Conservation (phyloP, 2,888 invertebrate genomes). For the Hoplodrina ambigua region DNA sequence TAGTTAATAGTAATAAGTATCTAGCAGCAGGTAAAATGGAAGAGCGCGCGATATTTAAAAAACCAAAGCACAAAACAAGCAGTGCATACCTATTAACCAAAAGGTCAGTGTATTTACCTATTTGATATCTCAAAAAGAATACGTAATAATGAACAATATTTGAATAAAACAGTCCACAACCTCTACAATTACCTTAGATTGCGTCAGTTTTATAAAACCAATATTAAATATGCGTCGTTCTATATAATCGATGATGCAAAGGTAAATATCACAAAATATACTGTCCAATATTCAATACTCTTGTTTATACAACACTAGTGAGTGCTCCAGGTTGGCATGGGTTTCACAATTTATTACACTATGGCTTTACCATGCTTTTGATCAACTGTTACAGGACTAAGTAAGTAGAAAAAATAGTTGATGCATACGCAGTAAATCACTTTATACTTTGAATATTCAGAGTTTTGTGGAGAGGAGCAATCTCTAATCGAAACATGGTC, state of each 20-base stretch:
- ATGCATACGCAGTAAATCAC: too few species aligned
- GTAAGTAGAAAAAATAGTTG: too few species aligned
- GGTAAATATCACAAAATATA: conserved; percentile 26
- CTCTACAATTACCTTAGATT: conserved; percentile 50
- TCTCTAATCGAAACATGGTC: too few species aligned
- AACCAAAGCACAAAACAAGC: background rate
- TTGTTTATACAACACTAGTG: conserved; percentile 7
- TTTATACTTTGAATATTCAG: too few species aligned
- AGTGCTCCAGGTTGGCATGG: background rate
- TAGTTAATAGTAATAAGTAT: too few species aligned
- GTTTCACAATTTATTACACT: background rate
- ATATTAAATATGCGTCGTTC: conserved; percentile 32
- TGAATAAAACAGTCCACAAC: conserved; percentile 36
- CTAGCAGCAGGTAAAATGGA: too few species aligned
- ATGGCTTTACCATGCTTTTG: too few species aligned
- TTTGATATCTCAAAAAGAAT: conserved; percentile 19
- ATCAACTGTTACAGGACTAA: too few species aligned
- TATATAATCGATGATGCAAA: conserved; percentile 29
- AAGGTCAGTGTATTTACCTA: conserved; percentile 12
- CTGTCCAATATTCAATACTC: conserved; percentile 14
- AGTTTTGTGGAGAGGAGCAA: too few species aligned
- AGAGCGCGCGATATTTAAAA: background rate
- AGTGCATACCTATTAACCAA: background rate
- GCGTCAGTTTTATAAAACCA: conserved; percentile 42
- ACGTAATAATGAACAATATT: conserved; percentile 40